Evolutionary conservation across 2,113 vertebrate genomes (phyloP).

Genomic region (Chloropsis hardwickii): DNA sequence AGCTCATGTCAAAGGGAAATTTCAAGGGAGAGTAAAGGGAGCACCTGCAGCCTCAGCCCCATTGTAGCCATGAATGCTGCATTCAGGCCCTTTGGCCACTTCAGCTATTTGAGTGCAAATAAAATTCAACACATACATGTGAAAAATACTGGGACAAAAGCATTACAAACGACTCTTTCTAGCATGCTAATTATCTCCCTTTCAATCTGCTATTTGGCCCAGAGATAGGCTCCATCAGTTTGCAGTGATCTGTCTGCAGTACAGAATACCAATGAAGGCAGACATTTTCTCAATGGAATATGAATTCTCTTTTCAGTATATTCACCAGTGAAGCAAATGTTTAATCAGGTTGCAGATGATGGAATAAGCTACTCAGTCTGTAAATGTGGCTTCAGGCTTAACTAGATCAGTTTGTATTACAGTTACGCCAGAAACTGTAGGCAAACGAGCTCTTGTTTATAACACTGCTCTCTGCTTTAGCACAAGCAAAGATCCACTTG

Average conservation of each 20-base stretch:
- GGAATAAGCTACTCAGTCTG: background rate
- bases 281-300: constrained; percentile 48
- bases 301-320: constrained; percentile 49
- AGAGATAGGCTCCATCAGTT: constrained; percentile 25
- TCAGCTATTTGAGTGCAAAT: constrained; percentile 37
- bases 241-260: constrained; percentile 23
- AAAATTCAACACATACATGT: constrained; percentile 44
- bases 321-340: constrained; percentile 25
- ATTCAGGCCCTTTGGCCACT: constrained; percentile 9
- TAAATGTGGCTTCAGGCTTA: constrained; percentile 21
- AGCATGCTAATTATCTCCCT: constrained; percentile 60
- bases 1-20: background rate
- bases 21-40: background rate
- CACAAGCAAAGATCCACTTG: background rate
- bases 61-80: background rate
- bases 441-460: background rate
- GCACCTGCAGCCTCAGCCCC: constrained; percentile 30
- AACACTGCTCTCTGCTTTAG: background rate
- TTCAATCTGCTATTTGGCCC: constrained; percentile 49
- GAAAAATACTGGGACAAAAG: constrained; percentile 55
- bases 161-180: constrained; percentile 42
- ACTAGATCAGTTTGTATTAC: background rate
- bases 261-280: constrained; percentile 59
- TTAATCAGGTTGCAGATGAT: constrained; percentile 5
- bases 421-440: background rate